phyloP scores from a whole-genome alignment of 2,797 vertebrate genomes.

The Arremon aurantiirostris region DNA sequence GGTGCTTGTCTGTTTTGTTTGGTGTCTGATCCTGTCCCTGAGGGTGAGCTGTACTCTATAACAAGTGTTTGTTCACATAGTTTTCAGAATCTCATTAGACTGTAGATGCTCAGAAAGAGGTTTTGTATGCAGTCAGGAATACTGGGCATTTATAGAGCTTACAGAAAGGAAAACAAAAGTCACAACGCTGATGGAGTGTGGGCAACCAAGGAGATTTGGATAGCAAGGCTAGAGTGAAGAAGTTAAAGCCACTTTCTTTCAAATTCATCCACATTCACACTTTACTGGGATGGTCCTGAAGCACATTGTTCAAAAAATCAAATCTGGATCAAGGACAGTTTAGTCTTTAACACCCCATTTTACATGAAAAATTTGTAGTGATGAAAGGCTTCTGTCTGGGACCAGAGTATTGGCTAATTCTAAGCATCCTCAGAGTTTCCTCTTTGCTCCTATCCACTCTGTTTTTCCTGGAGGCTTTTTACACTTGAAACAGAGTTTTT shows the following conservation, averaged over 20 bases:
- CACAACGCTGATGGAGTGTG: neutral
- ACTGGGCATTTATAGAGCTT: neutral
- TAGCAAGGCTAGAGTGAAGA: neutral
- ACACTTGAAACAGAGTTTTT: neutral
- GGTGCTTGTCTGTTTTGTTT: neutral
- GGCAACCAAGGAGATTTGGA: neutral
- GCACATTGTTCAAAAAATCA: neutral
- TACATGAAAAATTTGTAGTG: neutral
- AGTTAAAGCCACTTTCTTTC: neutral
- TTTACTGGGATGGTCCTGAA: neutral
- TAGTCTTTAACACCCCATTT: neutral
- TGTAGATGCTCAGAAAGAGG: neutral
- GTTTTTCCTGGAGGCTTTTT: neutral
- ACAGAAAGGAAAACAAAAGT: neutral
- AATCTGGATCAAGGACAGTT: neutral
- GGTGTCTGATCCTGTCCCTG: neutral
- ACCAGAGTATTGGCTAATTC: neutral
- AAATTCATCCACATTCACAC: neutral
- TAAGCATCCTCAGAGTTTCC: neutral
- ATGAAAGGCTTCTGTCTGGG: neutral
- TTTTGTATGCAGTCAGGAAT: neutral
- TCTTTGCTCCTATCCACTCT: neutral
- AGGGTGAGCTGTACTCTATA: accelerated
- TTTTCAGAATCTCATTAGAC: neutral
- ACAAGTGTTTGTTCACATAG: neutral